Evolutionary conservation across 2,888 invertebrate genomes (phyloP), one percentile per base, ranked within the genome.

Genomic region (Arctia plantaginis): DNA sequence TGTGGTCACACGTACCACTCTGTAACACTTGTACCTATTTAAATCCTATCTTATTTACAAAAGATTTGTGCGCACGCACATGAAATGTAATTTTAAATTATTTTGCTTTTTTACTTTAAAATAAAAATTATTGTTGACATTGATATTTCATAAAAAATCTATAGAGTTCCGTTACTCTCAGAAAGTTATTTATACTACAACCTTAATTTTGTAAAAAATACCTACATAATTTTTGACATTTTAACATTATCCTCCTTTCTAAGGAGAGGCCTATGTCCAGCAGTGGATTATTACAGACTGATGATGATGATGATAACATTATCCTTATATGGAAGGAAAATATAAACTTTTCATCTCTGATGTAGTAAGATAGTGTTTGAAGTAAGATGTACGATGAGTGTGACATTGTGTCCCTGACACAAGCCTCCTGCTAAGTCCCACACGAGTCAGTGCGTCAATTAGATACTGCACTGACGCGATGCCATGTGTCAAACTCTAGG

Each of bases 401-500:
- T 62, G 66, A 72, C 66, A 69, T 27, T 33, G 8, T 66, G 75
- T 68, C 73, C 65, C 44, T 78, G 75, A 76, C 74, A 73, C 64
- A n/a, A 59, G 73, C 59, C 65, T 73, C 68, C 75, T 79, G 66
- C 74, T 65, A 30, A 65, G 41, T 72, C 85, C 82, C 78, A 83
- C 85, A 76, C 79, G 75, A 72, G 59, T 66, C 44, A 41, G n/a
- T 73, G 41, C 69, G 47, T 77, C 81, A 86, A 87, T 87, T 85
- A 86, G 74, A 80, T 72, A 69, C 39, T 65, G 15, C 15, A 73
- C 76, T 75, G 71, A 77, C 78, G 78, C 67, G 77, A 64, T 74
- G 55, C 70, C 71, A 73, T 78, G 77, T 80, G 80, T 84, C 79
- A 86, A 78, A 77, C 74, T 75, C 78, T 84, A 80, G 79, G 81